Base-by-base conservation (phyloP, 2,888 invertebrate genomes). In the Trichopoda pennipes region DNA sequence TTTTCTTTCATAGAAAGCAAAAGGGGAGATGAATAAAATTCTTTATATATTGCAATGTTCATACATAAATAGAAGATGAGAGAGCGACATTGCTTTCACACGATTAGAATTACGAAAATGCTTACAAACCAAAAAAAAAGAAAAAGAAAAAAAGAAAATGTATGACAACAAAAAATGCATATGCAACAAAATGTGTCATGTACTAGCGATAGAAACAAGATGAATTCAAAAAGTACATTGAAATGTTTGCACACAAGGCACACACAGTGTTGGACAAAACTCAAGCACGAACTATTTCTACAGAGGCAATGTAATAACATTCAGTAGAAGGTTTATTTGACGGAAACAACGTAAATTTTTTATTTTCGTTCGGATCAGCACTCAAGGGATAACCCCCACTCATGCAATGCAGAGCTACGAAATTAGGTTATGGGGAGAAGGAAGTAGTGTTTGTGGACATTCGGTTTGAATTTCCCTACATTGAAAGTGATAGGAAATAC, bases 11-110 rank as follows among this genome's bases (percentile, higher is more conserved):
- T 14, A 77, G 12, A 28, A 53, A 38, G n/a, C 3, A 79, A 74
- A 55, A 63, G 17, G 56, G 49, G 49, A 61, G 10, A 47, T 44
- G 35, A 61, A 44, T 60, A 42, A 23, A 60, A 56, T 53, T 63
- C 77, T 73, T 64, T 53, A 49, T 68, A 69, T 77, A 35, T 64
- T 78, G 28, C 56, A 64, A 60, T 55, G 47, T 35, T 60, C n/a
- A n/a, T 10, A 35, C 12, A 44, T 38, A 63, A 10, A 70, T 23
- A 74, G 28, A 49, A 17, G 42, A 44, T 42, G 73, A 58, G 51
- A 55, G 35, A 44, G 70, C 78, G 83, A 68, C 83, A 83, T 83
- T 83, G 80, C 78, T 75, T 79, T 66, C 60, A 79, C 58, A 73
- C 28, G 53, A 53, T 72, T 78, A 72, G 35, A 72, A 78, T 63